Base-by-base conservation (phyloP, 2,113 vertebrate species). In the Lepus europaeus region DNA sequence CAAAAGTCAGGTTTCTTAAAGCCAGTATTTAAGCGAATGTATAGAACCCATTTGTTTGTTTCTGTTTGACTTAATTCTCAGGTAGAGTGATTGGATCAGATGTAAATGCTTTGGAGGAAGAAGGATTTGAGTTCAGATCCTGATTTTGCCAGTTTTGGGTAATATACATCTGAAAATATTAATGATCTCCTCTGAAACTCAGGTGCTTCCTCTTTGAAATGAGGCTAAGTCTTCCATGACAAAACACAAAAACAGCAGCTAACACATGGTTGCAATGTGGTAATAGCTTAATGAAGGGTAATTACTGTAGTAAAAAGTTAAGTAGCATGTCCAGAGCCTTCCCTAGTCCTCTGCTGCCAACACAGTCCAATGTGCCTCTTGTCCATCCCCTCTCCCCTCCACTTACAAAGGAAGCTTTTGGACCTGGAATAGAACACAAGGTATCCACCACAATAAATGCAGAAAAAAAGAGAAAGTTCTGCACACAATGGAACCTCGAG, bases 1-100 rank as follows among this genome's bases (percentile, higher is more conserved):
- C 27, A 56, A 14, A 4, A 68, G 29, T 89, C 53, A 36, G 69
- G 0, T 9, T 16, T 68, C 91, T 91, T 69, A 36, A 36, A 66
- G 11, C 10, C 31, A 33, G 11, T 72, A 78, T 39, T 31, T 88
- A 83, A 63, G 69, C 61, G n/a, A 12, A 49, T 25, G 5, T 61
- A 59, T 14, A 19, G 36, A 80, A 69, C 63, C 59, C 33, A 12
- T 45, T 45, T 69, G 3, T 80, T 56, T 87, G 23, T 64, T 66
- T 89, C 45, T 64, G 6, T 87, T 66, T 91, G 39, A 85, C 17
- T 85, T 91, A 79, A 76, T 70, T 70, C 29, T 81, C 9, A 85
- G 68, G 12, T 29, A 36, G 70, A 59, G 61, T 56, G 29, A 45
- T 33, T 66, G n/a, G 36, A 59, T 13, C 51, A 77, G 27, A 76